Evolutionary conservation across 1,140 invertebrate genomes (phyloP).

Genomic region (Maconellicoccus hirsutus): DNA sequence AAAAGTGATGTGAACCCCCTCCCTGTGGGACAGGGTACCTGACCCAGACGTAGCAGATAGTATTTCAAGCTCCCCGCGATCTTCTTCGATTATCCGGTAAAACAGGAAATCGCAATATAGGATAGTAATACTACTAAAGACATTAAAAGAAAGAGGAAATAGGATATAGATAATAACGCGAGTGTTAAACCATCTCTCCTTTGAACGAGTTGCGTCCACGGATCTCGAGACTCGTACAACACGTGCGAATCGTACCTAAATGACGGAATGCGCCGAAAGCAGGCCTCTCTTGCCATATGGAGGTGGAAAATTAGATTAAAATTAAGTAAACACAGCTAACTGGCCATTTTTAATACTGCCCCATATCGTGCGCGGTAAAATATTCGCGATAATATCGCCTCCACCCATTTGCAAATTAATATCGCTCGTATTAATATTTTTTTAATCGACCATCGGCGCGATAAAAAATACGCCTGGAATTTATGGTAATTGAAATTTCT

Average conservation of each 20-base stretch:
- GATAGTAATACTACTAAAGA: constrained; percentile 20
- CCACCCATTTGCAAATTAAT: neutral
- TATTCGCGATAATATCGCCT: neutral
- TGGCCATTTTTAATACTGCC: neutral
- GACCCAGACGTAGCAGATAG: constrained; percentile 15
- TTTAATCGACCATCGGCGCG: neutral
- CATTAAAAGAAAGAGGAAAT: constrained; percentile 19
- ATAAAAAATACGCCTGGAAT: neutral
- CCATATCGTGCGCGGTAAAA: neutral
- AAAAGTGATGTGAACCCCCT: constrained; percentile 21
- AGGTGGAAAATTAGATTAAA: constrained; percentile 9
- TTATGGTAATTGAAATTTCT: constrained; percentile 5
- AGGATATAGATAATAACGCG: constrained; percentile 21
- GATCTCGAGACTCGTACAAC: neutral
- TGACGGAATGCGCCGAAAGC: neutral
- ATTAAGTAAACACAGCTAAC: neutral
- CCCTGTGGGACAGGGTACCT: constrained; percentile 16
- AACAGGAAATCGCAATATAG: constrained; percentile 21
- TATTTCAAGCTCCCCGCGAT: constrained; percentile 18
- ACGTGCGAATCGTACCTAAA: constrained; percentile 9
- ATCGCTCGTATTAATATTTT: neutral
- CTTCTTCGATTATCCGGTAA: constrained; percentile 18
- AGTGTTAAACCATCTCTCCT: constrained; percentile 2
- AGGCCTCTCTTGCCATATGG: neutral
- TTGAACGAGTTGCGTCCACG: neutral